phyloP scores from a whole-genome alignment of 2,797 vertebrate species.

The Esox masquinongy region DNA sequence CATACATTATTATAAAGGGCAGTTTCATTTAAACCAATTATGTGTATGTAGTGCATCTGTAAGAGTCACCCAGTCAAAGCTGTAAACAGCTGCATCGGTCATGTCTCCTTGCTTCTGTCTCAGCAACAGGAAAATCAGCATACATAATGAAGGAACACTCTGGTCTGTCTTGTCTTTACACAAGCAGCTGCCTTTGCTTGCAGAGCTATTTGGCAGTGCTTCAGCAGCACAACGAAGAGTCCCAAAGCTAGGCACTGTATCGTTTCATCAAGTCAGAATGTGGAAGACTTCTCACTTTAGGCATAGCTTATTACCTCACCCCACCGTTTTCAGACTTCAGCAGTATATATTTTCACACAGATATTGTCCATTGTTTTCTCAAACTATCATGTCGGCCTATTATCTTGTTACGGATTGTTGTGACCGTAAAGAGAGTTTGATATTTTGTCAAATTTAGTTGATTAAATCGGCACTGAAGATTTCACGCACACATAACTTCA shows the following conservation, averaged over 20 bases:
- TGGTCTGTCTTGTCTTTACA: conserved; percentile 21
- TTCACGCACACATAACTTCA: background rate
- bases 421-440: background rate
- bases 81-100: conserved; percentile 1
- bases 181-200: conserved; percentile 8
- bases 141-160: conserved; percentile 36
- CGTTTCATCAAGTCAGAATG: conserved; percentile 32
- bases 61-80: conserved; percentile 8
- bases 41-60: background rate
- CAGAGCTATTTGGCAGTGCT: conserved; percentile 43
- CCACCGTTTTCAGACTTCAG: background rate
- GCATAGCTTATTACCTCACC: too few species aligned
- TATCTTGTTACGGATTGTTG: background rate
- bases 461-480: background rate
- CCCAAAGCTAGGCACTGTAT: conserved; percentile 27
- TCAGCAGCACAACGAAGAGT: background rate
- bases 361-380: background rate
- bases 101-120: conserved; percentile 16
- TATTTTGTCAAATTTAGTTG: background rate
- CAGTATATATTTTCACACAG: background rate
- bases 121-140: conserved; percentile 21
- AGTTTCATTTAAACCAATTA: background rate
- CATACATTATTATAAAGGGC: background rate
- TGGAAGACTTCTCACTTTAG: conserved; percentile 25
- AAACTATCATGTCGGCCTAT: background rate